Percentiles rank a stretch among this genome's conserved stretches.
These are phyloP conservation scores for Microchirus variegatus DNA, from an alignment of 2,797 vertebrate species.

Conservation along the genomic window DNA sequence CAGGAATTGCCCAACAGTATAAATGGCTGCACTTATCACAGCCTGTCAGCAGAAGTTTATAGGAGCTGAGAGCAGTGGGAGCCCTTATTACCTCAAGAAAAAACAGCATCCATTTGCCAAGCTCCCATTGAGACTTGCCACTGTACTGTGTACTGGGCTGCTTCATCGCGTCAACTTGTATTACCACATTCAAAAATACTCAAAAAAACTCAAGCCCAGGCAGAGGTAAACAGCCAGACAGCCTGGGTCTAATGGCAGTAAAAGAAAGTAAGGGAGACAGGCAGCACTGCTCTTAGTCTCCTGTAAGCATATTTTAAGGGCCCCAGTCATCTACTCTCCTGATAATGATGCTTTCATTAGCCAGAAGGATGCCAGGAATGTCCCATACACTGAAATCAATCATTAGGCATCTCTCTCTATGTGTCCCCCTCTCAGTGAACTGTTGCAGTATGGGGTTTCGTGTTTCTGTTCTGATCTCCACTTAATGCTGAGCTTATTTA, in stretches of 20 bases:
- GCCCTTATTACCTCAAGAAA: conserved; percentile 36
- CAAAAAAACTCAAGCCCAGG: conserved; percentile 61
- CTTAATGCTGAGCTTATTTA: conserved; percentile 57
- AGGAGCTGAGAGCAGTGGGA: conserved; percentile 41
- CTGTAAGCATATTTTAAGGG: conserved; percentile 66
- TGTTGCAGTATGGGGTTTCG: conserved; percentile 51
- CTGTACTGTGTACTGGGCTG: conserved; percentile 29
- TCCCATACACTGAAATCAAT: conserved; percentile 53
- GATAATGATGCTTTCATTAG: conserved; percentile 77
- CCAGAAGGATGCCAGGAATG: conserved; percentile 68
- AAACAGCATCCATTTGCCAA: conserved; percentile 42
- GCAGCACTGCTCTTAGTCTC: conserved; percentile 54
- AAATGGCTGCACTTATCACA: conserved; percentile 36
- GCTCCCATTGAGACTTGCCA: conserved; percentile 49
- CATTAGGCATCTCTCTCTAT: conserved; percentile 35
- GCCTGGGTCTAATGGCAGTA: conserved; percentile 61
- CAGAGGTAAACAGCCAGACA: conserved; percentile 64
- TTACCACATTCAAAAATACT: conserved; percentile 64
- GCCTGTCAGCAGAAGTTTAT: conserved; percentile 47
- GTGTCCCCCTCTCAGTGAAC: conserved; percentile 17
- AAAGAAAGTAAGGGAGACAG: conserved; percentile 62
- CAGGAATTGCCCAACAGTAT: conserved; percentile 20
- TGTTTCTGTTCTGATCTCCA: conserved; percentile 40
- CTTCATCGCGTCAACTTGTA: conserved; percentile 69
- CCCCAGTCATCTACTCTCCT: conserved; percentile 54